Conservation (phyloP, 64 coral and sea anemone species). For the Montipora cactus region DNA sequence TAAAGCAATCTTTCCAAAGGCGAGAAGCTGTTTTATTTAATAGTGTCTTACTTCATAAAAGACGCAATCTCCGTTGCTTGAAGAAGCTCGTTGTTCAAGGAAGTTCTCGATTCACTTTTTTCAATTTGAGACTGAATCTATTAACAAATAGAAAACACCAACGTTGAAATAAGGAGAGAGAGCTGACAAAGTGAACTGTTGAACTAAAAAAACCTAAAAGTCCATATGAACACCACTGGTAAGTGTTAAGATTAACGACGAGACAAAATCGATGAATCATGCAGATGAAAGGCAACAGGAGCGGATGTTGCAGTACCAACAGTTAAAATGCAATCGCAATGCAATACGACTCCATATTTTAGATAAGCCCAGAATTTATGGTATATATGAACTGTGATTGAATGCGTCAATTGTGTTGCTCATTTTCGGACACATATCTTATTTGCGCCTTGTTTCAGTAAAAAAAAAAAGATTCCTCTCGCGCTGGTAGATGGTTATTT, state of each 20-base stretch:
- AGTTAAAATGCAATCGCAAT: too few species aligned
- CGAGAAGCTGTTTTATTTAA: neutral
- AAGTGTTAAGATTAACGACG: neutral
- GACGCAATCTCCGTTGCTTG: neutral
- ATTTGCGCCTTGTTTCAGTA: too few species aligned
- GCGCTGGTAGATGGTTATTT: too few species aligned
- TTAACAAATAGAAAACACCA: neutral
- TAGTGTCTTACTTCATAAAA: conserved; percentile 35
- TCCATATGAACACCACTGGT: neutral
- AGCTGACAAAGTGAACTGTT: neutral
- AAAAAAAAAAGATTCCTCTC: too few species aligned
- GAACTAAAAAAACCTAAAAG: neutral
- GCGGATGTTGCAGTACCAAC: too few species aligned
- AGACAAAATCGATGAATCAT: neutral
- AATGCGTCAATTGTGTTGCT: too few species aligned
- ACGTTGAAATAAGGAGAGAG: neutral
- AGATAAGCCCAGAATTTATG: too few species aligned
- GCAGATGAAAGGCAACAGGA: too few species aligned
- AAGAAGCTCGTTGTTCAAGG: neutral
- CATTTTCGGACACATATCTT: too few species aligned
- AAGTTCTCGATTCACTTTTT: neutral
- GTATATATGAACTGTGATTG: too few species aligned
- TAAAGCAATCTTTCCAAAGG: neutral
- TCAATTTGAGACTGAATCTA: neutral
- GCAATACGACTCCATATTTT: too few species aligned